A percentile compares a stretch with the other conserved stretches of the same genome.
These are phyloP conservation scores for Tridacna crocea DNA, from an alignment of 2,888 invertebrate species.

Conservation along the genomic window DNA sequence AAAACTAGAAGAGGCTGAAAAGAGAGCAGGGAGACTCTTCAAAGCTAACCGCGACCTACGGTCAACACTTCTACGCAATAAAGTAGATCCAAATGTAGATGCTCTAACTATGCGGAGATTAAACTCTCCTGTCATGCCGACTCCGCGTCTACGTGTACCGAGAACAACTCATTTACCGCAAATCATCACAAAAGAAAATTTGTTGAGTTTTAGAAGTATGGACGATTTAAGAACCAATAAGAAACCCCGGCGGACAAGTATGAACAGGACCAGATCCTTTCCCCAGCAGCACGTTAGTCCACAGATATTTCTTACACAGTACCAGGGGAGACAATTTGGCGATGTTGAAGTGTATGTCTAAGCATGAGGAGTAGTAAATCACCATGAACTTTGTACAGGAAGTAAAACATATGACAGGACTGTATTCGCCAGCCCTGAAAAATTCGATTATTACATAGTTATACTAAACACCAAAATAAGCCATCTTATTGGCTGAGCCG, in stretches of 20 bases:
- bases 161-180: slow-evolving; percentile 24
- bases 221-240: slow-evolving; percentile 7
- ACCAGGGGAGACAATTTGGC: neutral
- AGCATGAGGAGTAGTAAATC: neutral
- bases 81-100: slow-evolving; percentile 52
- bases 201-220: slow-evolving; percentile 43
- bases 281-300: slow-evolving; percentile 7
- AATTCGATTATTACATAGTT: too few species aligned
- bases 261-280: slow-evolving; percentile 11
- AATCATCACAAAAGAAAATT: slow-evolving; percentile 36
- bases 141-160: neutral
- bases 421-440: too few species aligned
- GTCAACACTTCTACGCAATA: slow-evolving; percentile 37
- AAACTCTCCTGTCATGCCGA: neutral
- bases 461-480: too few species aligned
- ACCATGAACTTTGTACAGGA: neutral
- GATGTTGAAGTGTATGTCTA: slow-evolving; percentile 10
- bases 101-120: slow-evolving; percentile 27
- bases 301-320: slow-evolving; percentile 11
- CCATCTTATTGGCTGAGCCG: too few species aligned
- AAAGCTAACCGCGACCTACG: slow-evolving; percentile 48
- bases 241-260: neutral
- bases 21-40: slow-evolving; percentile 22
- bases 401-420: neutral
- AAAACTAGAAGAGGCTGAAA: slow-evolving; percentile 36